Percentiles rank a stretch among this genome's conserved stretches.
These are phyloP conservation scores for Bimastos eiseni DNA, from an alignment of 2,888 invertebrate species.

Conservation along the genomic window DNA sequence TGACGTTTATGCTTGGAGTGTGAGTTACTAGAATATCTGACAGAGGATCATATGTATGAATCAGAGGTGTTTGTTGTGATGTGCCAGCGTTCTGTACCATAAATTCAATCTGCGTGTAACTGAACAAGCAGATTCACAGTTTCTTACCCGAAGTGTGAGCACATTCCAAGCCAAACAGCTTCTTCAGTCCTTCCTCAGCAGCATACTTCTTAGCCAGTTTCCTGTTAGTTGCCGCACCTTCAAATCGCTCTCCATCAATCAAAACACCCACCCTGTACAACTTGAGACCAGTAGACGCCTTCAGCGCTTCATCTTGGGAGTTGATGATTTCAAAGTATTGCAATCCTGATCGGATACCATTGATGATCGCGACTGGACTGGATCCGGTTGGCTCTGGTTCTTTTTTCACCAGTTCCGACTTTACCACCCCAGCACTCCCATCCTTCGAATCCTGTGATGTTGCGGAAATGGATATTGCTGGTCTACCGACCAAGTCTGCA, in stretches of 20 bases:
- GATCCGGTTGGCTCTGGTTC: not conserved
- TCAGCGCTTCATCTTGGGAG: not conserved
- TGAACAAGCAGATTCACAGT: not conserved
- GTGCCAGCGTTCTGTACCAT: no score
- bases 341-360: not conserved
- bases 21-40: no score
- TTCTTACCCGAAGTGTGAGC: slow-evolving; percentile 7
- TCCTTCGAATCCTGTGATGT: not conserved
- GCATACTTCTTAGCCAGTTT: slow-evolving; percentile 28
- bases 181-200: slow-evolving; percentile 25
- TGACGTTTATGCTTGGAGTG: no score
- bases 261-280: not conserved
- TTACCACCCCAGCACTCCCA: not conserved
- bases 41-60: no score
- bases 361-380: not conserved
- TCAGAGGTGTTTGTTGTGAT: no score
- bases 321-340: not conserved
- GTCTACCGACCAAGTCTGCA: not conserved
- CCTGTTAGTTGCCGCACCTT: slow-evolving; percentile 22
- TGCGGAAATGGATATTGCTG: not conserved
- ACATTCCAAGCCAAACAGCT: slow-evolving; percentile 19
- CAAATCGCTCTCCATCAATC: slow-evolving; percentile 27
- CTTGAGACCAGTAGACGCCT: not conserved
- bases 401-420: not conserved
- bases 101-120: no score